Percentiles rank a stretch among this genome's conserved stretches.
Evolutionary conservation across 2,797 vertebrate species (phyloP).

Genomic region (Liparis tanakae): DNA sequence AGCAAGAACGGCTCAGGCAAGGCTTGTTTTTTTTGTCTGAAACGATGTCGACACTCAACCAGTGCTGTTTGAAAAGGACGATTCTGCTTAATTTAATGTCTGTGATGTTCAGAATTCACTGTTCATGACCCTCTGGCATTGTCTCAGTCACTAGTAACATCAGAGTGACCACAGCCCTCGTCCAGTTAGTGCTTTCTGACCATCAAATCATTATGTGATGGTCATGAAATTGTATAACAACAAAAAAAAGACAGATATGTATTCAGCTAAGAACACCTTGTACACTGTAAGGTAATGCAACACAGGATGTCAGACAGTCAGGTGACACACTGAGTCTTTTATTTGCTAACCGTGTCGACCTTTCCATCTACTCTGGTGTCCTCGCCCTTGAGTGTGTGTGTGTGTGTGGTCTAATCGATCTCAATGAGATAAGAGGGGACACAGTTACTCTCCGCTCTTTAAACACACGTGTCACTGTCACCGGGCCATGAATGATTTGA

Average conservation of each 20-base stretch:
- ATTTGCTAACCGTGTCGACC: neutral
- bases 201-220: neutral
- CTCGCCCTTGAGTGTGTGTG: neutral
- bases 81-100: neutral
- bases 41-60: neutral
- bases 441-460: neutral
- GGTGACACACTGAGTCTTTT: conserved; percentile 2
- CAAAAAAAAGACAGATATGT: neutral
- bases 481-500: neutral
- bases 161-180: neutral
- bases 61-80: neutral
- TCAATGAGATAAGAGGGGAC: neutral
- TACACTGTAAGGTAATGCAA: neutral
- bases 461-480: neutral
- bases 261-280: neutral
- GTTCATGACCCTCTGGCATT: neutral
- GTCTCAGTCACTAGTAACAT: neutral
- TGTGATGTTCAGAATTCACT: neutral
- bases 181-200: neutral
- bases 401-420: neutral
- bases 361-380: neutral
- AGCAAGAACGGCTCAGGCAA: neutral
- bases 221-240: neutral
- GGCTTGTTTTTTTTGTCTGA: neutral
- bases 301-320: neutral